These are phyloP conservation scores for Phoebastria nigripes DNA, from an alignment of 2,797 vertebrate species.

Conservation along the genomic window DNA sequence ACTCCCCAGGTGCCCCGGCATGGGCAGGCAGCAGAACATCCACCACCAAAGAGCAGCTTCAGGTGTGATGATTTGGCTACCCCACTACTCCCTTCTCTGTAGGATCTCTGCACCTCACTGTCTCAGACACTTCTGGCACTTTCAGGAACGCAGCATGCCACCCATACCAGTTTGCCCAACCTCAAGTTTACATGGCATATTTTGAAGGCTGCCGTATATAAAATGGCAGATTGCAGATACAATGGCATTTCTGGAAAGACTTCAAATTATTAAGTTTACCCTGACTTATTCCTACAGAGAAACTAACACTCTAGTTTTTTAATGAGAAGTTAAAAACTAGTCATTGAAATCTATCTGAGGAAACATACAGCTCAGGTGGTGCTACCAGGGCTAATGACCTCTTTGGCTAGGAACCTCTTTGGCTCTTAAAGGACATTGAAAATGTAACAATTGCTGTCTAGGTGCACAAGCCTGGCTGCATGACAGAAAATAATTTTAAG, in stretches of 20 bases:
- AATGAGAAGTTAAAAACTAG: not conserved
- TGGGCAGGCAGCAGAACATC: not conserved
- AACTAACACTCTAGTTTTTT: not conserved
- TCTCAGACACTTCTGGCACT: not conserved
- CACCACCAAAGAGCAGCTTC: not conserved
- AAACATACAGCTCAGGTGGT: not conserved
- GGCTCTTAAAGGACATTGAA: not conserved
- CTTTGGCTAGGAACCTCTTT: not conserved
- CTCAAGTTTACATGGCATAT: not conserved
- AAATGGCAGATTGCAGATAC: not conserved
- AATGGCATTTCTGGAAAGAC: not conserved
- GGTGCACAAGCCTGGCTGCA: not conserved
- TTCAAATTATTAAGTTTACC: not conserved
- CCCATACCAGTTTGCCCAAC: not conserved
- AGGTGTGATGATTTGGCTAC: not conserved
- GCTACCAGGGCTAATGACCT: not conserved
- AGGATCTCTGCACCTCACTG: not conserved
- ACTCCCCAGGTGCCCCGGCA: rapidly evolving
- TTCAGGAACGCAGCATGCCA: not conserved
- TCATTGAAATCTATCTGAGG: not conserved
- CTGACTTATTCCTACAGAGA: not conserved
- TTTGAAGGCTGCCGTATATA: not conserved
- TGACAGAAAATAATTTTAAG: not conserved
- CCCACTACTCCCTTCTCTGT: not conserved
- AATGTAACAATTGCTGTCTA: not conserved